These are phyloP conservation scores for Gallinago undulata DNA, from an alignment of 2,113 vertebrate species.

Conservation along the genomic window DNA sequence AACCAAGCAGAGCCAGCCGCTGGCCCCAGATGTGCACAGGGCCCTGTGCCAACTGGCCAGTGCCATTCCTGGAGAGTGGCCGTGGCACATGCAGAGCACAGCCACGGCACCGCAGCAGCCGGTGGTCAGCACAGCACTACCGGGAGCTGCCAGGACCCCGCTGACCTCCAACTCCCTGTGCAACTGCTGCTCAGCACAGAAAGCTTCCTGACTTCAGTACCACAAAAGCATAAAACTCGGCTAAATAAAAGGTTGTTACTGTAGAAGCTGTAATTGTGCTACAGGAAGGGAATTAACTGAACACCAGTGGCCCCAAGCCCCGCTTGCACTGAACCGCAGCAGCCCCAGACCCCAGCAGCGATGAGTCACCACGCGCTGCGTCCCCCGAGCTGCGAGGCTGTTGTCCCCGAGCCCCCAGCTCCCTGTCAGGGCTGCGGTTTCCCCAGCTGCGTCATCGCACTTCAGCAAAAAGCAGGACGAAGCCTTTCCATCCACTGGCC, in stretches of 20 bases:
- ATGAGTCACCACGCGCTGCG: accelerated
- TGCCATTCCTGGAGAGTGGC: accelerated
- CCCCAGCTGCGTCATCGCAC: background rate
- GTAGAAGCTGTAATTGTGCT: background rate
- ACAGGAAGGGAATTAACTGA: background rate
- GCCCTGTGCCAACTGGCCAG: accelerated
- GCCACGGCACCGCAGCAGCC: background rate
- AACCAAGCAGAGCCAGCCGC: background rate
- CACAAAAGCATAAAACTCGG: background rate
- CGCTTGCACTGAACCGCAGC: accelerated
- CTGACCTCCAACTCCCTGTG: accelerated
- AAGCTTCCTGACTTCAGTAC: background rate
- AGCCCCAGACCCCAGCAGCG: background rate
- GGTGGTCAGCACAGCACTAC: background rate
- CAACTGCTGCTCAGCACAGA: background rate
- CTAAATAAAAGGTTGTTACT: background rate
- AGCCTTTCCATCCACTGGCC: accelerated
- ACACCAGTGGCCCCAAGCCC: background rate
- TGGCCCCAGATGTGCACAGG: background rate
- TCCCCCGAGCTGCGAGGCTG: background rate
- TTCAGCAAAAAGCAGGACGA: background rate
- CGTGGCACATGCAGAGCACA: accelerated
- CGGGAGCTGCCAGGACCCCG: background rate
- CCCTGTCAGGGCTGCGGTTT: background rate
- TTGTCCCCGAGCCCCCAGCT: background rate